Conservation (phyloP, 2,797 vertebrate genomes). For the Chiroxiphia lanceolata region DNA sequence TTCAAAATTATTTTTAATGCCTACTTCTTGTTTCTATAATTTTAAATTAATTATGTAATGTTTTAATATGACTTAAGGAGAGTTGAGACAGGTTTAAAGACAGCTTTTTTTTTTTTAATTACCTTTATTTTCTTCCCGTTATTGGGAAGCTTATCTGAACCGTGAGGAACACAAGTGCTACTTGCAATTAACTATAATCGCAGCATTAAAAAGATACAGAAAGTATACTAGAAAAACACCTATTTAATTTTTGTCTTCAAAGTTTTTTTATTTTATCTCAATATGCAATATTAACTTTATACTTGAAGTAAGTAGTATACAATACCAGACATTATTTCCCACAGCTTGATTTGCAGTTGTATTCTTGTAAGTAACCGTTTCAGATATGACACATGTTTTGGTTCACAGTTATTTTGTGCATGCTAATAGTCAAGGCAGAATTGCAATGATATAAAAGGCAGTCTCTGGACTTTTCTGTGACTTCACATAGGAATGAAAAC, state of each 20-base stretch:
- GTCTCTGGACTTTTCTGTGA: not conserved
- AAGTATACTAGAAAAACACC: not conserved
- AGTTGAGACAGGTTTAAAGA: not conserved
- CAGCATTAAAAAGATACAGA: not conserved
- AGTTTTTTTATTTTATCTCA: not conserved
- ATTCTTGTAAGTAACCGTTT: not conserved
- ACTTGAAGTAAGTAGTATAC: not conserved
- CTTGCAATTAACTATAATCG: not conserved
- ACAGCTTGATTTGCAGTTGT: not conserved
- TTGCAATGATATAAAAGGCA: not conserved
- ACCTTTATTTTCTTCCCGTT: not conserved
- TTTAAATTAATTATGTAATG: not conserved
- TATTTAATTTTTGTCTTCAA: not conserved
- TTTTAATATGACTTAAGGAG: not conserved
- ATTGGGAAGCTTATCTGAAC: not conserved
- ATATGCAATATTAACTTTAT: not conserved
- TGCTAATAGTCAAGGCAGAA: not conserved
- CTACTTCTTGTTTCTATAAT: not conserved
- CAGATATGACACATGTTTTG: not conserved
- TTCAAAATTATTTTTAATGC: not conserved
- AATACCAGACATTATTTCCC: not conserved
- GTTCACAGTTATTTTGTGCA: not conserved
- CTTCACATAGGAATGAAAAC: not conserved
- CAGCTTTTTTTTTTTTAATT: not conserved
- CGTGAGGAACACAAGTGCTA: not conserved